Evolutionary conservation across 2,888 invertebrate genomes (phyloP).

Genomic region (Nipponacmea schrenckii): DNA sequence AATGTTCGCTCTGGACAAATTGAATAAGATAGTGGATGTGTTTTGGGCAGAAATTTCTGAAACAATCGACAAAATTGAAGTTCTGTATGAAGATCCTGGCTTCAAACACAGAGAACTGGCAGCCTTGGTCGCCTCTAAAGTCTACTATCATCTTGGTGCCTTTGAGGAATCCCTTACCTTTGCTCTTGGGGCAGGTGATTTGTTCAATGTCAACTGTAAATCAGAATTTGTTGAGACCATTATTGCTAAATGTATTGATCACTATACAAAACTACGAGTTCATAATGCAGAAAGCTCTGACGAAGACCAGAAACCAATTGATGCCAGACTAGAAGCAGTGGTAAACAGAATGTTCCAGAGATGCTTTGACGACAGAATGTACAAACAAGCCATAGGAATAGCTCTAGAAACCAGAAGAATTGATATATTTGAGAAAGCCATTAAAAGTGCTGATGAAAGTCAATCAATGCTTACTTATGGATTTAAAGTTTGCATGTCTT

Average conservation of each 20-base stretch:
- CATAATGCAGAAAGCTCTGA: slow-evolving; percentile 78
- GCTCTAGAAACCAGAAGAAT: slow-evolving; percentile 96
- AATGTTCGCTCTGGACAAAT: slow-evolving; percentile 88
- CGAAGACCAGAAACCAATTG: slow-evolving; percentile 70
- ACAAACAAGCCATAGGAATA: slow-evolving; percentile 93
- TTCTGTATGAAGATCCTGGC: slow-evolving; percentile 92
- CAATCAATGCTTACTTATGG: slow-evolving; percentile 92
- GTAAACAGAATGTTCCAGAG: slow-evolving; percentile 97
- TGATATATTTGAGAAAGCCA: slow-evolving; percentile 94
- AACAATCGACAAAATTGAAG: slow-evolving; percentile 96
- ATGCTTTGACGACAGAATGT: slow-evolving; percentile 94
- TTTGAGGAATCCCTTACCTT: slow-evolving; percentile 97
- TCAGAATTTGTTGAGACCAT: slow-evolving; percentile 97
- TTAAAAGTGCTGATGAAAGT: slow-evolving; percentile 88
- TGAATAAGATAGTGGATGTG: slow-evolving; percentile 93
- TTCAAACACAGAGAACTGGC: slow-evolving; percentile 89
- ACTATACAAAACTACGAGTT: slow-evolving; percentile 87
- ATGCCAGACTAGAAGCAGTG: slow-evolving; percentile 81
- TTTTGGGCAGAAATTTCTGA: slow-evolving; percentile 99
- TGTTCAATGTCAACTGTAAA: slow-evolving; percentile 93
- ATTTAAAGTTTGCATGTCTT: slow-evolving; percentile 94
- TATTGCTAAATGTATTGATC: slow-evolving; percentile 95
- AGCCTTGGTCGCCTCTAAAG: slow-evolving; percentile 97
- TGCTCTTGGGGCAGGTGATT: slow-evolving; percentile 92
- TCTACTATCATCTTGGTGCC: slow-evolving; percentile 96